Evolutionary conservation across 2,113 vertebrate genomes (phyloP).

Genomic region (Erythrolamprus reginae): DNA sequence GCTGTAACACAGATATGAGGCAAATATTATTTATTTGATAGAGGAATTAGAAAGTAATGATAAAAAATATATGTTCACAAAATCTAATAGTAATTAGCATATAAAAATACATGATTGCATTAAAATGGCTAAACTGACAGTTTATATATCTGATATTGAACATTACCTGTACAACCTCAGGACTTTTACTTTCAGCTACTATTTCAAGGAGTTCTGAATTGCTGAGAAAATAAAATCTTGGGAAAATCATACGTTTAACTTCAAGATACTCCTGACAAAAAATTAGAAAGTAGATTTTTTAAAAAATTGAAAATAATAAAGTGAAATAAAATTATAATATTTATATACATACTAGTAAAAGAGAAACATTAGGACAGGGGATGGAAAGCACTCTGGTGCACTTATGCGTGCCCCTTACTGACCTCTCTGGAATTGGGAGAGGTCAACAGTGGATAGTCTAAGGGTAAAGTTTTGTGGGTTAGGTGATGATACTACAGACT

Average conservation of each 20-base stretch:
- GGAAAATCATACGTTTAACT: slow-evolving; percentile 64
- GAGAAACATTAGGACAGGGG: no score
- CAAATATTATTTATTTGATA: background rate
- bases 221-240: slow-evolving; percentile 73
- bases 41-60: background rate
- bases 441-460: no score
- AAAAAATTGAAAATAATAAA: slow-evolving; percentile 14
- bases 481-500: no score
- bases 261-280: slow-evolving; percentile 65
- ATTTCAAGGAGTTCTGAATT: slow-evolving; percentile 65
- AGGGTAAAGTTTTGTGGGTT: no score
- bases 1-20: slow-evolving; percentile 46
- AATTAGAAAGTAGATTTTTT: slow-evolving; percentile 17
- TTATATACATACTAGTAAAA: no score
- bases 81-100: background rate
- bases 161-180: slow-evolving; percentile 60
- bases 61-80: background rate
- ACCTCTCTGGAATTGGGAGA: no score
- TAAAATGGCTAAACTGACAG: background rate
- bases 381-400: no score
- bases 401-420: no score
- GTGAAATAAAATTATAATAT: background rate
- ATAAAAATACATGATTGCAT: background rate
- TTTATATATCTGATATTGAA: background rate
- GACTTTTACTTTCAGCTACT: slow-evolving; percentile 58